Evolutionary conservation across 2,113 vertebrate genomes (phyloP), one percentile per base, ranked within the genome.

Genomic region (Podocnemis expansa): DNA sequence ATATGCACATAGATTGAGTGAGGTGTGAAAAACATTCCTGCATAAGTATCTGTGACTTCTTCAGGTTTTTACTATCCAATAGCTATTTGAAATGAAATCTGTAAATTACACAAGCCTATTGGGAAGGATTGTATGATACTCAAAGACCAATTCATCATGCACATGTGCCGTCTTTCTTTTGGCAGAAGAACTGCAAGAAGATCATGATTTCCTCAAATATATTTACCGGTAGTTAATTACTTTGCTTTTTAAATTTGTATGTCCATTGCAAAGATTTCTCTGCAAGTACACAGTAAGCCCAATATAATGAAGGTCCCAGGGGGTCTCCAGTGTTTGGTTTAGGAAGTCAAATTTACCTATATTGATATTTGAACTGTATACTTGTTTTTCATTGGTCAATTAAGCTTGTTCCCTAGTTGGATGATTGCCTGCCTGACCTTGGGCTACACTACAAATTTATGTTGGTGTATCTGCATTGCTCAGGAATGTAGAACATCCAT

Each of bases 71-170:
- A 58, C 55, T 84, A 56, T 34, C 91, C 87, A 91, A 31, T 78
- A 45, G 70, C 84, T 38, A 52, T 78, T 19, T 63, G 89, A 91
- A 94, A 89, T 84, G 49, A 94, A 94, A 84, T 0, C 13, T 58
- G 84, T 75, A 93, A 94, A 94, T 89, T 89, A 82, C 12, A 43
- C 58, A 10, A 90, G 22, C 60, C 81, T 76, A 76, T 89, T 91
- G 93, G n/a, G 88, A 73, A 89, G 31, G 41, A 84, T 89, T 88
- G 55, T 31, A 25, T 63, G 54, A 63, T 17, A 94, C 95, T 91
- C 1, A 0, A 52, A 51, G 41, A 89, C 80, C 89, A 80, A 82
- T 87, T 92, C 89, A 56, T 82, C 89, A 12, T 38, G 49, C 13
- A 43, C 24, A 84, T 92, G 95, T 89, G 1, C 17, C 41, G 25